Percentiles rank a stretch among this genome's conserved stretches.
These are phyloP conservation scores for Tanytarsus gracilentus DNA, from an alignment of 2,888 invertebrate genomes.

Conservation along the genomic window DNA sequence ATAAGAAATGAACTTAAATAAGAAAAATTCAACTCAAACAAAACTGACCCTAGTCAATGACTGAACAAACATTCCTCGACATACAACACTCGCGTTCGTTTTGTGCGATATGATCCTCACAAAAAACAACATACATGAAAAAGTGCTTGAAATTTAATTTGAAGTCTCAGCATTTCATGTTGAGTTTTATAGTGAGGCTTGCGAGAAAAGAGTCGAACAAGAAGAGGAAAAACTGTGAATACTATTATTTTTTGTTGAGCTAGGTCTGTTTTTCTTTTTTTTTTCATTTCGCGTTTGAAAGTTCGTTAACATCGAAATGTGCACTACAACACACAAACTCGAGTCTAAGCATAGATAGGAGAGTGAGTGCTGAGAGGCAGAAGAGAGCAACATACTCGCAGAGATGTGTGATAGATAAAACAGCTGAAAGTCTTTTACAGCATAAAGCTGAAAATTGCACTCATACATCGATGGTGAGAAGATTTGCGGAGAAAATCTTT, in stretches of 20 bases:
- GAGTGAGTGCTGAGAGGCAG: too few species aligned
- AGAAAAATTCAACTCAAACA: not conserved
- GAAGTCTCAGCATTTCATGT: not conserved
- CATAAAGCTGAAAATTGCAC: not conserved
- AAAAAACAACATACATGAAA: not conserved
- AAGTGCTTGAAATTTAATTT: not conserved
- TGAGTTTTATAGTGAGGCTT: not conserved
- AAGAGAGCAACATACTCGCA: too few species aligned
- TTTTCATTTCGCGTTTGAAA: conserved; percentile 6
- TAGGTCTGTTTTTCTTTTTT: conserved; percentile 12
- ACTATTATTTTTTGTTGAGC: conserved; percentile 22
- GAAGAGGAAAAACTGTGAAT: conserved; percentile 9
- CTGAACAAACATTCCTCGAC: not conserved
- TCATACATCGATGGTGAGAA: not conserved
- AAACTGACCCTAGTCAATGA: conserved; percentile 6
- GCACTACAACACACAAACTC: not conserved
- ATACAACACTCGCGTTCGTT: not conserved
- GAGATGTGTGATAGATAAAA: conserved; percentile 2
- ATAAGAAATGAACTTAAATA: not conserved
- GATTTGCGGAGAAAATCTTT: not conserved
- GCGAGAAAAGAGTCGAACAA: not conserved
- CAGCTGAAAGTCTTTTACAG: not conserved
- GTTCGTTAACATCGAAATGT: conserved; percentile 1
- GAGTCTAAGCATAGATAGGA: too few species aligned
- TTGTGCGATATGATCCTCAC: not conserved